Percentiles rank a stretch among this genome's conserved stretches.
phyloP scores from a whole-genome alignment of 2,113 vertebrate genomes.

The Bettongia penicillata region DNA sequence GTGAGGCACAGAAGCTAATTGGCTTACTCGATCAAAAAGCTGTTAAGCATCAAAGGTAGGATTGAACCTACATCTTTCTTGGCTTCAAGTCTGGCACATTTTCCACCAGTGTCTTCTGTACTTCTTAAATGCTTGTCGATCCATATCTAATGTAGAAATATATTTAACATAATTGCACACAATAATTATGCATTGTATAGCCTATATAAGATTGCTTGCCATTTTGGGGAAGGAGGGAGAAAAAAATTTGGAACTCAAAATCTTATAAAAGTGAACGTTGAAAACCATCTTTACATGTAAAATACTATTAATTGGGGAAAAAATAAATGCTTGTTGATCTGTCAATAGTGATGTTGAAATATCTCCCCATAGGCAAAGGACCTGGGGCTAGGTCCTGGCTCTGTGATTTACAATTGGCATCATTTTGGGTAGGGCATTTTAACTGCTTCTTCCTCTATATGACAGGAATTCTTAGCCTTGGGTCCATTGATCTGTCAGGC shows the following conservation, averaged over 20 bases:
- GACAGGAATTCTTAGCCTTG: background rate
- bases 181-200: too few relatives aligned
- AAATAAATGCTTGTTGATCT: background rate
- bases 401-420: background rate
- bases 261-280: too few relatives aligned
- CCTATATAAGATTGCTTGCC: too few relatives aligned
- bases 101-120: background rate
- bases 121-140: background rate
- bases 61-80: background rate
- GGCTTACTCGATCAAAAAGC: background rate
- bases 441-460: background rate
- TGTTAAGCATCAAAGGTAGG: background rate
- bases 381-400: background rate
- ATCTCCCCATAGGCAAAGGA: background rate
- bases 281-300: too few relatives aligned
- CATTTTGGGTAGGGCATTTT: background rate
- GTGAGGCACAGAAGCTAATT: background rate
- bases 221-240: too few relatives aligned
- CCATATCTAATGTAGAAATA: background rate
- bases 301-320: too few relatives aligned
- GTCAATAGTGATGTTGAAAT: background rate
- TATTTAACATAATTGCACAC: too few relatives aligned
- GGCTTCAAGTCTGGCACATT: background rate
- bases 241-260: too few relatives aligned
- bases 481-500: background rate